Evolutionary conservation across 2,888 invertebrate species (phyloP).

Genomic region (Morinoia aosen): DNA sequence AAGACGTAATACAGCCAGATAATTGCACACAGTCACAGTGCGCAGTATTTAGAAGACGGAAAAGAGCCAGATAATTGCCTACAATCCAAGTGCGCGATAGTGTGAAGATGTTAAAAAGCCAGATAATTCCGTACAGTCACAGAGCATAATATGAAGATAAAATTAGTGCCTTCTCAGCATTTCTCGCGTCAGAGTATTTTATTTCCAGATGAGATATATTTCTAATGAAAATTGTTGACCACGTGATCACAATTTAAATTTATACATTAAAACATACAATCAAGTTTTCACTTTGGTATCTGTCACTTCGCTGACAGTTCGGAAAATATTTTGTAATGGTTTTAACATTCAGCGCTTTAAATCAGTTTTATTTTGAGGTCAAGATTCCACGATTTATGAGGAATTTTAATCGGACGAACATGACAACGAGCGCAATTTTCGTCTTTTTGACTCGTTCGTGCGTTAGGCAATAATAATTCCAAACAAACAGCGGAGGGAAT

Average conservation of each 20-base stretch:
- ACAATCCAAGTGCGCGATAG: too few relatives aligned
- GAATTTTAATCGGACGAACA: not conserved
- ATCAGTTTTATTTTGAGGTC: not conserved
- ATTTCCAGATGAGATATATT: not conserved
- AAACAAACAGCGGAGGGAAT: not conserved
- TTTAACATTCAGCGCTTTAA: not conserved
- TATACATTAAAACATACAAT: too few relatives aligned
- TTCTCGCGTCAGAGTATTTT: not conserved
- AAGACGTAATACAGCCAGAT: too few relatives aligned
- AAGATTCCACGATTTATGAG: not conserved
- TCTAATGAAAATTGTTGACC: not conserved
- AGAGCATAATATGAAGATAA: not conserved
- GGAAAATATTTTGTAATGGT: not conserved
- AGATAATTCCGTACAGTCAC: too few relatives aligned
- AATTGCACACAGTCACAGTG: too few relatives aligned
- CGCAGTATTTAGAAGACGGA: too few relatives aligned
- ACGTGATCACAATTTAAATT: not conserved
- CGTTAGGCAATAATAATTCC: not conserved
- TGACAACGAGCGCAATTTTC: not conserved
- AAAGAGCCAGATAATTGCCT: too few relatives aligned
- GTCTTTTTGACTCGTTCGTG: not conserved
- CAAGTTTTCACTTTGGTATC: too few relatives aligned
- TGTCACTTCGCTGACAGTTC: not conserved
- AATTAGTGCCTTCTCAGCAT: not conserved
- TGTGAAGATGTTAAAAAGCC: too few relatives aligned